These are phyloP conservation scores for Microtus oregoni DNA, from an alignment of 2,113 vertebrate genomes.

Conservation along the genomic window DNA sequence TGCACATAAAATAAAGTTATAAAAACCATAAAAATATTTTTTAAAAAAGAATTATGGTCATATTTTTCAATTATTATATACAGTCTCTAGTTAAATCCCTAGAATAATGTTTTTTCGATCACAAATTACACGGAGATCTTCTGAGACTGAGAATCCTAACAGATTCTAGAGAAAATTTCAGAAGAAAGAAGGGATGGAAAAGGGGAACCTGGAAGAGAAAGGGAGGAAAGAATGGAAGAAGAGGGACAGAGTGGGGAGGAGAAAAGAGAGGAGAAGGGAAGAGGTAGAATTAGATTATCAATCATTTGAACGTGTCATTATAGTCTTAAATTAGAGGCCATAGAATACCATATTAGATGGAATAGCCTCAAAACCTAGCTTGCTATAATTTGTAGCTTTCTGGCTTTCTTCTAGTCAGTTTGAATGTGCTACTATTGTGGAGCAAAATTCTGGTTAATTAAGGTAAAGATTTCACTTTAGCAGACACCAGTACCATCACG, in stretches of 20 bases:
- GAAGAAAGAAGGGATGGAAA: not conserved
- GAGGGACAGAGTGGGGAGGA: too few species aligned
- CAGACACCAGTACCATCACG: not conserved
- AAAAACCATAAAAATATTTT: too few species aligned
- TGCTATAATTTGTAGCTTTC: not conserved
- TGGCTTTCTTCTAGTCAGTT: not conserved
- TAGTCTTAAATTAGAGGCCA: not conserved
- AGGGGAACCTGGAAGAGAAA: too few species aligned
- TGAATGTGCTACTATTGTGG: slow-evolving; percentile 19
- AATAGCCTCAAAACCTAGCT: not conserved
- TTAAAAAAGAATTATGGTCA: not conserved
- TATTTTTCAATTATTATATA: not conserved
- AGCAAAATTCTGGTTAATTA: slow-evolving; percentile 49
- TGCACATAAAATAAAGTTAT: too few species aligned
- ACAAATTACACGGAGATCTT: not conserved
- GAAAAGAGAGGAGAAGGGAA: not conserved
- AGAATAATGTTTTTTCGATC: not conserved
- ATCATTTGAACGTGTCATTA: not conserved
- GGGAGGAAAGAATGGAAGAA: not conserved
- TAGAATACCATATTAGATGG: not conserved
- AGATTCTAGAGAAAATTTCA: not conserved
- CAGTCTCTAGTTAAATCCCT: not conserved
- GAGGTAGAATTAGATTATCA: not conserved
- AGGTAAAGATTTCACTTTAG: slow-evolving; percentile 53
- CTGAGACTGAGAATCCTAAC: not conserved